Base-by-base conservation (phyloP, 1,140 invertebrate genomes). In the Dendroctonus valens region DNA sequence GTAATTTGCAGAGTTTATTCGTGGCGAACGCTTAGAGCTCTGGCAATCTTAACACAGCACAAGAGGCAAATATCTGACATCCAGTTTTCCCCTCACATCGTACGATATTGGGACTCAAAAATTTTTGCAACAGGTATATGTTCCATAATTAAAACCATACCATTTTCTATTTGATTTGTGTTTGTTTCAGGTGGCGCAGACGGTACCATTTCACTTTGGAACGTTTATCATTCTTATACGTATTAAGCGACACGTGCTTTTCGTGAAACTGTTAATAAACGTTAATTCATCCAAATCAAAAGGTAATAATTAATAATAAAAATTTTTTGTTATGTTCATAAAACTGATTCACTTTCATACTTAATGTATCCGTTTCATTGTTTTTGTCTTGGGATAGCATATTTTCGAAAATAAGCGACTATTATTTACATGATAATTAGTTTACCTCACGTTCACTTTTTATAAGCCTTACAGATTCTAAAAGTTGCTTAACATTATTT, bases 21-120 rank as follows among this genome's bases (percentile, higher is more conserved):
- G 5, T 89, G 88, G 85, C 91, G 90, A 75, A 89, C 84, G 60
- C 76, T 92, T 7, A 83, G 88, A 52, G 85, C 88, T 4, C 75
- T 94, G 53, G 91, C 87, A 7, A 87, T 92, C 65, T 79, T 94
- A 9, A 85, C 85, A 41, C 86, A 89, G 72, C 89, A 91, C 70
- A 81, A 76, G 60, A 83, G 83, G 65, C 82, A 83, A 26, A 81
- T 91, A 50, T 83, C 87, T 71, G 89, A 91, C 76, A 82, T 91
- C 63, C 82, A 81, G 63, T 90, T 87, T 79, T 89, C 88, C 6
- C 74, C 77, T 1, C 76, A 80, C 39, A 81, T 82, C 67, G 83
- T 90, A 42, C 79, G 83, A 60, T 79, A 82, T 72, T 90, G 88
- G 82, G 85, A 85, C 57, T 83, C 85, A 26, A 84, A 86, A 50